phyloP scores from a whole-genome alignment of 2,797 vertebrate genomes.

The Chelonia mydas region DNA sequence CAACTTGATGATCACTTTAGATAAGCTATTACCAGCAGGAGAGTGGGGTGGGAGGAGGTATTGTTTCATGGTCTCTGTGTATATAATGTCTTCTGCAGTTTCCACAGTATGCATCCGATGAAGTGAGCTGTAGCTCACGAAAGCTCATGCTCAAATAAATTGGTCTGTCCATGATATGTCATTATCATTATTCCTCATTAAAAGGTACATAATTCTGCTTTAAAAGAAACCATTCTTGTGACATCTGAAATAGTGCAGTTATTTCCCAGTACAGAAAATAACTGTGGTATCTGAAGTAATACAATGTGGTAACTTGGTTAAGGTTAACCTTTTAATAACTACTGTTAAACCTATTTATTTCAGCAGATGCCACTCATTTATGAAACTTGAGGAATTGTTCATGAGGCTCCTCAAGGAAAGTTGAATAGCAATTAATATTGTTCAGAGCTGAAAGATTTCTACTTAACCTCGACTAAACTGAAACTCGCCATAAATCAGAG shows the following conservation, averaged over 20 bases:
- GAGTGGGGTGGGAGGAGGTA: no score
- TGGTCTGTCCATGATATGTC: background rate
- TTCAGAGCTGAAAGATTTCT: background rate
- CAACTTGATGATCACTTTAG: no score
- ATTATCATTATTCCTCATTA: background rate
- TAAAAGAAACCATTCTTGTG: background rate
- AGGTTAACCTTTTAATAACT: background rate
- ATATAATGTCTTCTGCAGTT: no score
- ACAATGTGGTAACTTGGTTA: background rate
- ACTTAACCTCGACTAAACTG: conserved; percentile 27
- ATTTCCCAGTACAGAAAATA: background rate
- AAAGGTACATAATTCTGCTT: background rate
- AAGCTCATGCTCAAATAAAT: no score
- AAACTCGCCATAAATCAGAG: conserved; percentile 3
- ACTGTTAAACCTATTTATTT: background rate
- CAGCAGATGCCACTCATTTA: background rate
- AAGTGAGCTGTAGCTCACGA: no score
- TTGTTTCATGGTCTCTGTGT: no score
- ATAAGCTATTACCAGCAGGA: no score
- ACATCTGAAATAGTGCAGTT: background rate
- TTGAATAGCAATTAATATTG: conserved; percentile 11
- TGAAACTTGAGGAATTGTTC: background rate
- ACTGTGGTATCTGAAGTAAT: background rate
- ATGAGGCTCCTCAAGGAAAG: background rate
- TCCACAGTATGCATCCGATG: no score